Evolutionary conservation across 35 echinoderm and acorn worm species (phyloP), one percentile per base, ranked within the genome.

Genomic region (Ophioderma brevispina): DNA sequence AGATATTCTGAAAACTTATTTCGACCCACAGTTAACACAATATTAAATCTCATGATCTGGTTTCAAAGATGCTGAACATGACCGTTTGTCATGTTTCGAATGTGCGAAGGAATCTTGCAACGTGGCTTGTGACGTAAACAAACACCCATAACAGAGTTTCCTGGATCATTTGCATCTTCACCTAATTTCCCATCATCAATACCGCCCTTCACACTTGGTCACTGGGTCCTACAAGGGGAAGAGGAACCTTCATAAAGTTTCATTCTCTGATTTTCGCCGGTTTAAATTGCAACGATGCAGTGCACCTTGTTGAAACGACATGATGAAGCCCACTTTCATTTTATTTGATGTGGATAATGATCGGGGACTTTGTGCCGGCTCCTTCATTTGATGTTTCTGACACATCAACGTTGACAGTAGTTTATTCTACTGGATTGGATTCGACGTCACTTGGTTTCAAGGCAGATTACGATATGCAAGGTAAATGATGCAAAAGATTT

Each of bases 191-290:
- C 94, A 0, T 76, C 81, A 30, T 23, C 33, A 17, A 59, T 96
- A 55, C 94, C 90, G 10, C 87, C 94, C 0, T 96, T 96, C 76
- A 88, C 90, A 42, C 84, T 34, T 34, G 92, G 94, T 36, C 39
- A 28, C 1, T 96, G 90, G 81, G 83, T 17, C 0, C 85, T 96
- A 0, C 86, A 76, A 25, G 90, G 76, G 15, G 31, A 40, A 37
- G 38, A 56, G 2, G 90, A 80, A 4, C 43, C 59, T 96, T 82
- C 80, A 84, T 96, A 42, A 30, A 33, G 28, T 59, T 96, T 0
- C 11, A 40, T 18, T 96, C 81, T 18, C 36, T 37, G 79, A 88
- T 32, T 96, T 96, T 56, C 18, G 88, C 34, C 39, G n/a, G n/a
- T n/a, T n/a, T 96, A 2, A 23, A 23, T 28, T 33, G 35, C 0